Percentiles rank a stretch among this genome's conserved stretches.
phyloP scores from a whole-genome alignment of 2,113 vertebrate species.

The Genyomyrus donnyi region DNA sequence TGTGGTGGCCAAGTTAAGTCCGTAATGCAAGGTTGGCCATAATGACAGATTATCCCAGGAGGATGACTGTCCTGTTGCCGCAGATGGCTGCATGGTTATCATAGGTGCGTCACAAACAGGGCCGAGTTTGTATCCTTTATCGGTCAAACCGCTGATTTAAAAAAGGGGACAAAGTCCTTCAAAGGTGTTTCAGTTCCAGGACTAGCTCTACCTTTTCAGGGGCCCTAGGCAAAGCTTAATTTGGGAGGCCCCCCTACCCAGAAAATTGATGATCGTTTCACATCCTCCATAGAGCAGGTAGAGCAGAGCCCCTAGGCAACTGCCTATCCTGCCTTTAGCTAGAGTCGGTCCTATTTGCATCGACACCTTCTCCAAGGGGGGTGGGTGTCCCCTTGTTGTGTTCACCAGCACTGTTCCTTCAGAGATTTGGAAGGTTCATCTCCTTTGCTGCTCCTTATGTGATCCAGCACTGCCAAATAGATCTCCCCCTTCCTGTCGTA shows the following conservation, averaged over 20 bases:
- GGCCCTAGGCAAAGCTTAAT: not conserved
- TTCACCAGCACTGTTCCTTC: not conserved
- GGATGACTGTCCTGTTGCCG: constrained; percentile 34
- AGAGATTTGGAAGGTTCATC: not conserved
- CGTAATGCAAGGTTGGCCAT: constrained; percentile 42
- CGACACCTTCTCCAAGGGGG: not conserved
- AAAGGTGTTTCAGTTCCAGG: not conserved
- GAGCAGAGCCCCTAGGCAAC: not conserved
- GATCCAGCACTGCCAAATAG: not conserved
- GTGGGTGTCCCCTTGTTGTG: not conserved
- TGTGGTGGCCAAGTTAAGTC: constrained; percentile 45
- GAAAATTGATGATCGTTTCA: not conserved
- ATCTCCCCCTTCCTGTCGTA: not conserved
- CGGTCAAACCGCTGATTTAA: not conserved
- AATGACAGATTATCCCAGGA: constrained; percentile 51
- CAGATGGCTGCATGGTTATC: constrained; percentile 1
- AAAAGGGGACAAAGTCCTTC: not conserved
- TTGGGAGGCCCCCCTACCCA: not conserved
- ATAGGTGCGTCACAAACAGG: not conserved
- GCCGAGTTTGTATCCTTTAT: not conserved
- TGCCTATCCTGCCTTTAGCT: not conserved
- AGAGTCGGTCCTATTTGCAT: not conserved
- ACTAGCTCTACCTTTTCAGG: not conserved
- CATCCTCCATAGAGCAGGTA: not conserved
- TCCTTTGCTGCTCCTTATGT: not conserved